These are phyloP conservation scores for Scortum barcoo DNA, from an alignment of 2,113 vertebrate genomes.

Conservation along the genomic window DNA sequence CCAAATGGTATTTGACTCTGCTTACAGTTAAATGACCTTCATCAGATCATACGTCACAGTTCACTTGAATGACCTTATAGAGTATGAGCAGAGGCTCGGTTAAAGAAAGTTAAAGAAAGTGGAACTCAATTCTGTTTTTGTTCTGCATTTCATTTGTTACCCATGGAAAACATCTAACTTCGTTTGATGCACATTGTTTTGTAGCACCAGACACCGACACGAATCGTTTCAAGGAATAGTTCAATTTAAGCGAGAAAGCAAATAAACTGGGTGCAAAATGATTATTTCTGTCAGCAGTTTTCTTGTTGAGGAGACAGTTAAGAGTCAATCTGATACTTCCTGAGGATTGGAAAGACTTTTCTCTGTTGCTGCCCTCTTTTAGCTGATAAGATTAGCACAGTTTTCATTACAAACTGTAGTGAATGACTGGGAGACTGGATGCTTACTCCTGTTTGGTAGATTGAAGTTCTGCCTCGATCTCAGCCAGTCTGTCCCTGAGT, in stretches of 20 bases:
- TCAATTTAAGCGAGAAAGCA: not conserved
- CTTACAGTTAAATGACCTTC: slow-evolving; percentile 15
- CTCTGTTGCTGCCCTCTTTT: not conserved
- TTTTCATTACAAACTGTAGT: slow-evolving; percentile 11
- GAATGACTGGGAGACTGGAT: not conserved
- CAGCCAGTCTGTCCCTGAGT: slow-evolving; percentile 85
- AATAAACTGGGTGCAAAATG: too few species aligned
- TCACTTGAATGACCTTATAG: slow-evolving; percentile 35
- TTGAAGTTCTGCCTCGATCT: slow-evolving; percentile 88
- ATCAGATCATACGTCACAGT: slow-evolving; percentile 41
- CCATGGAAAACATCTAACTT: not conserved
- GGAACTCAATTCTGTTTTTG: not conserved
- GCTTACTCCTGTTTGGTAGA: slow-evolving; percentile 91
- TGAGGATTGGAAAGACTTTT: not conserved
- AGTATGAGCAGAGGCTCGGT: slow-evolving; percentile 13
- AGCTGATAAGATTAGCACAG: not conserved
- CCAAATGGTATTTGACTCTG: slow-evolving; percentile 26
- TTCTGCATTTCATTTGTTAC: slow-evolving; percentile 1
- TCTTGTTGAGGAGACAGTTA: not conserved
- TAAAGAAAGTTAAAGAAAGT: not conserved
- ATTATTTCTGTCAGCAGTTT: too few species aligned
- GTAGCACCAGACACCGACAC: not conserved
- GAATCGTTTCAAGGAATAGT: not conserved
- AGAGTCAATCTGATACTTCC: not conserved
- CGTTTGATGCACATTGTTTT: not conserved